These are phyloP conservation scores for Pygoscelis antarcticus DNA, from an alignment of 2,113 vertebrate species.

Conservation along the genomic window DNA sequence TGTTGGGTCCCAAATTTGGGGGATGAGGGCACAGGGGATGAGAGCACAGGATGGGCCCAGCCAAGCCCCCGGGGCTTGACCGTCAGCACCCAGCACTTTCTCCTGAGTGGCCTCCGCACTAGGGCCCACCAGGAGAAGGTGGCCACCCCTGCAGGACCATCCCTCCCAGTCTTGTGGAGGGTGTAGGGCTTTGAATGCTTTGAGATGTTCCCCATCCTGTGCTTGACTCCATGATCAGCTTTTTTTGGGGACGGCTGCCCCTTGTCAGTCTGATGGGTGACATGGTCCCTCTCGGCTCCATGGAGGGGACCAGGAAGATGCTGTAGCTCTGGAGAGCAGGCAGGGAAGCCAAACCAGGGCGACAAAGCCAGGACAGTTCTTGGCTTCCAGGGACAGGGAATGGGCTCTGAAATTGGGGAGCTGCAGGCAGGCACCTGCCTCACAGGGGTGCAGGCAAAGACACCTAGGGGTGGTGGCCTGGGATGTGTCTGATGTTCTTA, in stretches of 20 bases:
- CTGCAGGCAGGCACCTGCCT: neutral
- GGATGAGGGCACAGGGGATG: neutral
- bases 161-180: accelerated
- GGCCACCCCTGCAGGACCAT: neutral
- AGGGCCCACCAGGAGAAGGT: neutral
- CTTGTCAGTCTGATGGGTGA: neutral
- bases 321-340: neutral
- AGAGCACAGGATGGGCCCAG: neutral
- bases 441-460: neutral
- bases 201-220: neutral
- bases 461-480: neutral
- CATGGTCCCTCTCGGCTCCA: accelerated
- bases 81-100: neutral
- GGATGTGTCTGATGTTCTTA: too few relatives aligned
- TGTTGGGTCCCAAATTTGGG: accelerated
- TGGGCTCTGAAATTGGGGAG: neutral
- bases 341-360: neutral
- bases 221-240: too few relatives aligned
- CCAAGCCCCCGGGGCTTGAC: neutral
- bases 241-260: neutral
- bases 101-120: neutral
- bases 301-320: neutral
- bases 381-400: neutral
- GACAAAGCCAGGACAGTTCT: neutral
- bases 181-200: neutral